phyloP scores from a whole-genome alignment of 2,797 vertebrate species.

The Strix occidentalis region DNA sequence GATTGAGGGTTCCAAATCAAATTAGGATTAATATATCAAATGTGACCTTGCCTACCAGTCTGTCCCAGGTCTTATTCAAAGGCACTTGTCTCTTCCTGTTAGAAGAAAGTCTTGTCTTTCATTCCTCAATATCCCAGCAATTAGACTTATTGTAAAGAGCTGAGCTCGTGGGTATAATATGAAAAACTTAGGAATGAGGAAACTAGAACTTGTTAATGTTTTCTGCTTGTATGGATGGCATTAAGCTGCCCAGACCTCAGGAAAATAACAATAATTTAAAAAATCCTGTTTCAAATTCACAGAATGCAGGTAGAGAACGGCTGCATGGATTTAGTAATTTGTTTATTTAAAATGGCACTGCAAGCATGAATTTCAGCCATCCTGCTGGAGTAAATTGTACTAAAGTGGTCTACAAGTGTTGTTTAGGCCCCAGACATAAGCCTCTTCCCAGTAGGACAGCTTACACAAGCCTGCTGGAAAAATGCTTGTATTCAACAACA shows the following conservation, averaged over 20 bases:
- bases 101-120: neutral
- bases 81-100: neutral
- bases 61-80: neutral
- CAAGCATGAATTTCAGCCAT: conserved; percentile 66
- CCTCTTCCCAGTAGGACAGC: conserved; percentile 26
- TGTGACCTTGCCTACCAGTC: neutral
- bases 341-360: conserved; percentile 50
- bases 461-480: conserved; percentile 46
- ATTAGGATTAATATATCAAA: neutral
- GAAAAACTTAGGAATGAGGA: neutral
- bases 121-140: neutral
- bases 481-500: conserved; percentile 49
- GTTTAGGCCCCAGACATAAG: conserved; percentile 43
- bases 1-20: neutral
- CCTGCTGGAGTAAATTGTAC: conserved; percentile 47
- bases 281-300: conserved; percentile 44
- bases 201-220: neutral
- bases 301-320: conserved; percentile 1
- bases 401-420: conserved; percentile 51
- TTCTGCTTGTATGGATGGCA: neutral
- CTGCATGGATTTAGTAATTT: conserved; percentile 42
- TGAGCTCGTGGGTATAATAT: neutral
- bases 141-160: neutral
- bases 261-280: neutral
- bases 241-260: conserved; percentile 42